Conservation (phyloP, 2,113 vertebrate species). For the Peucedramus taeniatus region DNA sequence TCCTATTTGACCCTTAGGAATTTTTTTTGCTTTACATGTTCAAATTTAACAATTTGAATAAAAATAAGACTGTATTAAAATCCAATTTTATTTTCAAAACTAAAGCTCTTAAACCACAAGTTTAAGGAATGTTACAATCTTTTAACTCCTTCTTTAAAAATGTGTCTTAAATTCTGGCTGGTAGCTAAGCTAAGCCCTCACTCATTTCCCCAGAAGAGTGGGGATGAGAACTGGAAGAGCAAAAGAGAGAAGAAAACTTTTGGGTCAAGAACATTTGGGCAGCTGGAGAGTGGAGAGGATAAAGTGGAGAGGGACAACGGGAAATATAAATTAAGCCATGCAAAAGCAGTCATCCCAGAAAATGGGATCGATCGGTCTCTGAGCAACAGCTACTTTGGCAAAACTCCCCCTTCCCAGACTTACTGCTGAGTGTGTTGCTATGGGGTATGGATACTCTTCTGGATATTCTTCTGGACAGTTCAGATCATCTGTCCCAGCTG, state of each 20-base stretch:
- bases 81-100: not conserved
- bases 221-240: not conserved
- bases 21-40: not conserved
- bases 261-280: too few species aligned
- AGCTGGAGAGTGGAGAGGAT: too few species aligned
- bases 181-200: not conserved
- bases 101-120: not conserved
- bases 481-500: not conserved
- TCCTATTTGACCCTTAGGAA: not conserved
- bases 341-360: not conserved
- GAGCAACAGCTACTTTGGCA: not conserved
- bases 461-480: not conserved
- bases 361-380: accelerated
- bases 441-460: not conserved
- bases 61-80: not conserved
- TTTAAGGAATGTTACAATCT: not conserved
- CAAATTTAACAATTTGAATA: not conserved
- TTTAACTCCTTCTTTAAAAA: not conserved
- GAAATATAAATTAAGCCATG: not conserved
- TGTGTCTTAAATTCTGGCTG: not conserved
- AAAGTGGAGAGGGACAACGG: too few species aligned
- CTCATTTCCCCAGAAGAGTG: not conserved
- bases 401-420: not conserved
- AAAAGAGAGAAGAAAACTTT: not conserved
- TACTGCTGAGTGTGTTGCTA: not conserved